Evolutionary conservation across 2,113 vertebrate species (phyloP), one percentile per base, ranked within the genome.

Genomic region (Semicossyphus pulcher): DNA sequence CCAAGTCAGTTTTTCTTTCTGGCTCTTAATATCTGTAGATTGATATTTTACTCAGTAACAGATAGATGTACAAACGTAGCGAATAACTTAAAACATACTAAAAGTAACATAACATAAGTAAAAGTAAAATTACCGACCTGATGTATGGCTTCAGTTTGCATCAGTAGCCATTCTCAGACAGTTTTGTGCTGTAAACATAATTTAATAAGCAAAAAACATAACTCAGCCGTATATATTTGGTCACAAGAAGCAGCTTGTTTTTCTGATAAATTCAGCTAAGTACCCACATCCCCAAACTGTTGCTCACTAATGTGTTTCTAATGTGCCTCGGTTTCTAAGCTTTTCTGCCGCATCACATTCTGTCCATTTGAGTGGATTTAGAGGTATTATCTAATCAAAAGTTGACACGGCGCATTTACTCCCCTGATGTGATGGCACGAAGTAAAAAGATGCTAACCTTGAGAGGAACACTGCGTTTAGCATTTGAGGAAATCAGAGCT

Each of bases 351-450:
- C 74, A 78, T 41, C 54, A 49, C 9, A 45, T 56, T 47, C 42
- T 47, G 18, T 61, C 69, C 65, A 72, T 78, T 59, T 73, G 21
- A 59, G 52, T 72, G 45, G 66, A 80, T 80, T 84, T 78, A 68
- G 45, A 28, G 37, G 54, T 10, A 73, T 80, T 80, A 81, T 75
- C 32, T 41, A 65, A 83, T 76, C 62, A 72, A 41, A 79, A 10
- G 49, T 64, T 60, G 48, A 83, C 67, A 60, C 31, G 41, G 6
- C 3, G 34, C 67, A 32, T 81, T 68, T 69, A 21, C 69, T 66
- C 72, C 67, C 11, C 41, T 60, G 26, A 69, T 20, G 20, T n/a
- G 32, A 57, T 34, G 56, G 61, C 61, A 20, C 49, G 69, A 29
- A 65, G 23, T 39, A 0, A 37, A 61, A 1, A 58, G 16, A 75